Conservation (phyloP, 1,140 invertebrate species). For the Periplaneta americana region DNA sequence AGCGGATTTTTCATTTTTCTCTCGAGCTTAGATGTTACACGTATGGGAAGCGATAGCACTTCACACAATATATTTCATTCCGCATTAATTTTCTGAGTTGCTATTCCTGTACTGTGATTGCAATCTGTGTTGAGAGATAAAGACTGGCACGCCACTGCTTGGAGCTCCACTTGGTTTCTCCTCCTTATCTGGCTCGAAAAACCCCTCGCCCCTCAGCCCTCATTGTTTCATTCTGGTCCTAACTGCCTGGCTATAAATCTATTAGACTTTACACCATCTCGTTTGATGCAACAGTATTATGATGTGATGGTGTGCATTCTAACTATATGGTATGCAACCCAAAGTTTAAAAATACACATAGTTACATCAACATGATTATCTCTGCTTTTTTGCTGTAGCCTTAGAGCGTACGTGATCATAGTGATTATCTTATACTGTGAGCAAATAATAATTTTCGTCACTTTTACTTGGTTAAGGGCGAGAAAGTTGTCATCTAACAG, state of each 20-base stretch:
- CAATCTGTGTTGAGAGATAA: no score
- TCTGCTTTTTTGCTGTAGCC: not conserved
- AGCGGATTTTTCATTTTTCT: no score
- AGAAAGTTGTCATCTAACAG: not conserved
- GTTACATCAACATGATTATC: not conserved
- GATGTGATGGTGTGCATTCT: not conserved
- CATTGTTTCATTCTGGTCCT: not conserved
- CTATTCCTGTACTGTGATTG: no score
- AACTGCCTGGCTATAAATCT: not conserved
- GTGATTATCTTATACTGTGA: not conserved
- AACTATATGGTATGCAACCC: not conserved
- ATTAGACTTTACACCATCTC: not conserved
- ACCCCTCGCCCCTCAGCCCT: not conserved
- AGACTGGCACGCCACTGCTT: not conserved
- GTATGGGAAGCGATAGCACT: no score
- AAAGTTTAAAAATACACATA: not conserved
- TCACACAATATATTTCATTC: no score
- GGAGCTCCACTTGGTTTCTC: not conserved
- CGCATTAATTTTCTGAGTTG: no score
- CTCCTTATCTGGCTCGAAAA: not conserved
- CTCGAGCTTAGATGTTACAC: no score
- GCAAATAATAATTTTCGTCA: not conserved
- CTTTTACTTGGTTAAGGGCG: not conserved
- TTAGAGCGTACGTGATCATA: not conserved
- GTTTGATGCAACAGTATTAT: not conserved